Conservation (phyloP, 2,888 invertebrate genomes). For the Hybos culiciformis region DNA sequence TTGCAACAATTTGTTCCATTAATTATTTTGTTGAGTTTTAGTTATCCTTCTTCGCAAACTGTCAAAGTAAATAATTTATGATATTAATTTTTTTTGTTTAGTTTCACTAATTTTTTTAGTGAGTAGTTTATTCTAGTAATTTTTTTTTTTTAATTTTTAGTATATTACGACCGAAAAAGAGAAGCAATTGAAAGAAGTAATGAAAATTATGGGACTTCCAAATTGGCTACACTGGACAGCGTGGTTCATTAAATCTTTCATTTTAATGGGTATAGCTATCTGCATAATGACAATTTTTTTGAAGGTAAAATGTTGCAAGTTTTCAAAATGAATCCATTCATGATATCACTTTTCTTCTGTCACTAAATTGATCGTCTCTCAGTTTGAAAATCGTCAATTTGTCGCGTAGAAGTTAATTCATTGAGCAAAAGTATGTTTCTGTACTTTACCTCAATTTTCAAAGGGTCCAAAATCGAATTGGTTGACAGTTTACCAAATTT, state of each 20-base stretch:
- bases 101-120: too few relatives aligned
- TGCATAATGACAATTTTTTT: constrained; percentile 40
- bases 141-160: constrained; percentile 12
- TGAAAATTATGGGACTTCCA: constrained; percentile 75
- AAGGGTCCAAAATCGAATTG: too few relatives aligned
- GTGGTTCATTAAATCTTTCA: constrained; percentile 58
- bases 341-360: too few relatives aligned
- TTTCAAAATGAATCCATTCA: too few relatives aligned
- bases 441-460: too few relatives aligned
- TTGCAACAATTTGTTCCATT: constrained; percentile 55
- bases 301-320: constrained; percentile 42
- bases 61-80: constrained; percentile 45
- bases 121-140: background rate
- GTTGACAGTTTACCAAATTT: too few relatives aligned
- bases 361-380: too few relatives aligned
- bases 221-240: constrained; percentile 69
- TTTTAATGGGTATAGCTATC: constrained; percentile 46
- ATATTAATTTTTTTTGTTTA: too few relatives aligned
- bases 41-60: constrained; percentile 65
- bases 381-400: too few relatives aligned
- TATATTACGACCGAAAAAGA: constrained; percentile 23
- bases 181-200: constrained; percentile 44
- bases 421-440: too few relatives aligned
- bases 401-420: too few relatives aligned
- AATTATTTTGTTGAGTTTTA: constrained; percentile 65